A percentile compares a stretch with the other conserved stretches of the same genome.
phyloP scores from a whole-genome alignment of 2,888 invertebrate species.

The Rhabditoides inermis region DNA sequence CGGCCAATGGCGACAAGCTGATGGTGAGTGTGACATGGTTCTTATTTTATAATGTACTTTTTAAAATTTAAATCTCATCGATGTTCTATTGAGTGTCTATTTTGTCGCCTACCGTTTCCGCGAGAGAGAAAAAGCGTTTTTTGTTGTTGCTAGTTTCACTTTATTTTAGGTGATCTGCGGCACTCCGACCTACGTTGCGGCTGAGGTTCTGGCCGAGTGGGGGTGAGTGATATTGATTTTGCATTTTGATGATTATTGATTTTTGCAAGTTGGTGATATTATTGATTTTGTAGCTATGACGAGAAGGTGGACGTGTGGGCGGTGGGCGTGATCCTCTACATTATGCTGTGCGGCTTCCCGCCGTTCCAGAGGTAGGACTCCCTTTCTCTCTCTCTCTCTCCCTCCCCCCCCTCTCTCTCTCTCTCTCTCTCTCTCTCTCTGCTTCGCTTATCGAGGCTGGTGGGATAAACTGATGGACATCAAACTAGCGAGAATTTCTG shows the following conservation, averaged over 20 bases:
- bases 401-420: too few species aligned
- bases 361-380: conserved; percentile 66
- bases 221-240: conserved; percentile 62
- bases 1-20: conserved; percentile 62
- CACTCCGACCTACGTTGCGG: conserved; percentile 98
- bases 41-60: too few species aligned
- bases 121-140: too few species aligned
- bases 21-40: conserved; percentile 81
- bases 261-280: neutral
- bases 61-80: too few species aligned
- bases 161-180: conserved; percentile 71
- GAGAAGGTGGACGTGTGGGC: conserved; percentile 93
- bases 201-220: conserved; percentile 88
- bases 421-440: too few species aligned
- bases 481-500: too few species aligned
- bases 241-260: neutral
- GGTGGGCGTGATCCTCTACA: conserved; percentile 89
- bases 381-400: neutral
- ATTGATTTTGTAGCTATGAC: conserved; percentile 54
- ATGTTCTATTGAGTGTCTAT: too few species aligned
- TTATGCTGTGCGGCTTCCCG: conserved; percentile 91
- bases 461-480: too few species aligned
- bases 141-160: conserved; percentile 58
- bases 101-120: too few species aligned
- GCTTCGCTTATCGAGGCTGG: too few species aligned